Evolutionary conservation across 2,888 invertebrate species (phyloP).

Genomic region (Lamellibrachia columna): DNA sequence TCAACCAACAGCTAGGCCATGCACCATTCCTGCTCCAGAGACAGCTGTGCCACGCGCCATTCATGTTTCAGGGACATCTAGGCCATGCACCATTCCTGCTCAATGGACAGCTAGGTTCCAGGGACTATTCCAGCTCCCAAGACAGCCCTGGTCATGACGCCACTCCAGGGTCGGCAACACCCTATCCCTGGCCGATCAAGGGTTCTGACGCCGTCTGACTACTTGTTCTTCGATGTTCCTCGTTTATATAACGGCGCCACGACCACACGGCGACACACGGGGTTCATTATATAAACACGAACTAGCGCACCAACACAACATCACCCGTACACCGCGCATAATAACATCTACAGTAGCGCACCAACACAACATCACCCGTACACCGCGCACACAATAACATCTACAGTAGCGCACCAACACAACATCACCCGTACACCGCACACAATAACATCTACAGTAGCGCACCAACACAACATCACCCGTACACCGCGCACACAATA

Average conservation of each 20-base stretch:
- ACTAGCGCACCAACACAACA: background rate
- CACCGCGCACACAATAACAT: background rate
- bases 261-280: background rate
- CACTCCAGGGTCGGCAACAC: background rate
- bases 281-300: background rate
- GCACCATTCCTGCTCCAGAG: background rate
- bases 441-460: background rate
- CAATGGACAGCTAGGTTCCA: background rate
- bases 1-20: too few relatives aligned
- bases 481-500: background rate
- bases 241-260: slow-evolving; percentile 1
- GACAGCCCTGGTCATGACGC: background rate
- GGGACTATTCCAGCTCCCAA: background rate
- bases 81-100: background rate
- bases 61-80: background rate
- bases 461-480: background rate
- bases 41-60: background rate
- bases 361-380: too few relatives aligned
- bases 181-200: background rate
- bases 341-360: background rate
- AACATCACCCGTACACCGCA: background rate
- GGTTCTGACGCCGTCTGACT: background rate
- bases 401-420: background rate
- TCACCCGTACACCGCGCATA: background rate
- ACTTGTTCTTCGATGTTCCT: background rate